Base-by-base conservation (phyloP, 1,140 invertebrate genomes). In the Bombus soroeensis region DNA sequence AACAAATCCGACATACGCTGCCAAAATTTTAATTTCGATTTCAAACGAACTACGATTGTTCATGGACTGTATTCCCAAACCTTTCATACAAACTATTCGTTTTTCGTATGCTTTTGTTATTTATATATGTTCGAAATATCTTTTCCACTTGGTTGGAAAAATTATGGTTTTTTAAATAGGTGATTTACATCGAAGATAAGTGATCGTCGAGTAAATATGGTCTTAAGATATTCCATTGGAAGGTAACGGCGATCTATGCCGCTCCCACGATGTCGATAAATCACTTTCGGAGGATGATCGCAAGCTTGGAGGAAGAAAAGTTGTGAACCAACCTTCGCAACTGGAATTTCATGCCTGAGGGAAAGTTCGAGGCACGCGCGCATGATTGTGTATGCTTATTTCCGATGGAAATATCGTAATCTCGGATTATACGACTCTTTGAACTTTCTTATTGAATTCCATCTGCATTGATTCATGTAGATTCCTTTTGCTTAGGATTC, bases 271-370 rank as follows among this genome's bases (percentile, higher is more conserved):
- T 25, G 43, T 15, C 64, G 13, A 80, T 81, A 81, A 71, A 57
- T 81, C 66, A 57, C 64, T 81, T 39, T 71, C 28, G 12, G 12
- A 28, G 34, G 34, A 81, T 71, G 66, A 71, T 81, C 66, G 25
- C 34, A 13, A 71, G 77, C 15, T 71, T n/a, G 32, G 25, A 47
- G 72, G n/a, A 32, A 53, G 78, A 28, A 53, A 81, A 81, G 47
- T 80, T 70, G 64, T 10, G 28, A 32, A 64, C 25, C 37, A 53
- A 71, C 43, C 43, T 53, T 81, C 13, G 22, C 15, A 39, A 34
- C 10, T 53, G 66, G 34, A 71, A 80, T 71, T 71, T 71, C 66
- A 80, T 10, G 78, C 32, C 5, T 3, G 43, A n/a, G 28, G 37
- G 66, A 57, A 80, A 71, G 28, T 39, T 32, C 6, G 28, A 71